Conservation (phyloP, 2,113 vertebrate genomes). For the Ictidomys tridecemlineatus region DNA sequence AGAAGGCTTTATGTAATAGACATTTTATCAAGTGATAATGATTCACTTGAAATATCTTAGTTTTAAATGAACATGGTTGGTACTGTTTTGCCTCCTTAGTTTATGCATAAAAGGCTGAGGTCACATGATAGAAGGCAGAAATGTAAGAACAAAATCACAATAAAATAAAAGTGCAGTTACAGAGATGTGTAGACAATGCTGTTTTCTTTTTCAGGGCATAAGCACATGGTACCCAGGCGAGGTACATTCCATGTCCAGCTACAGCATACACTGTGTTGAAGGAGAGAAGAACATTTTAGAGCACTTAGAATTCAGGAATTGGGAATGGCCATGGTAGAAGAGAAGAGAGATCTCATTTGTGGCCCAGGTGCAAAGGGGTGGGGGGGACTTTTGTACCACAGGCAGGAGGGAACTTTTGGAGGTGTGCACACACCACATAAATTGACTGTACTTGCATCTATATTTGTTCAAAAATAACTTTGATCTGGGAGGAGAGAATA, state of each 20-base stretch:
- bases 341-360: background rate
- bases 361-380: background rate
- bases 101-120: background rate
- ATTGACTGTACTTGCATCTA: background rate
- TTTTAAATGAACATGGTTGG: conserved; percentile 7
- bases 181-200: background rate
- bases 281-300: background rate
- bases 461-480: background rate
- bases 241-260: background rate
- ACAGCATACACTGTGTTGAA: background rate
- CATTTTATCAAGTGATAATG: conserved; percentile 6
- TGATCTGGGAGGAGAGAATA: background rate
- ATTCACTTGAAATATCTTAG: conserved; percentile 43
- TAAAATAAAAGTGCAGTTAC: background rate
- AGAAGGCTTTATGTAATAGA: conserved; percentile 12
- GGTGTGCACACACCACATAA: background rate
- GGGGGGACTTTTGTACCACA: background rate
- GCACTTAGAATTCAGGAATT: background rate
- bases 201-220: background rate
- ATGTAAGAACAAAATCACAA: background rate
- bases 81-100: background rate
- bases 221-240: background rate
- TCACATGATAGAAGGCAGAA: background rate
- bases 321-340: background rate
- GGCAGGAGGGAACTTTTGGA: background rate